Evolutionary conservation across 2,888 invertebrate species (phyloP).

Genomic region (Prosapia bicincta): DNA sequence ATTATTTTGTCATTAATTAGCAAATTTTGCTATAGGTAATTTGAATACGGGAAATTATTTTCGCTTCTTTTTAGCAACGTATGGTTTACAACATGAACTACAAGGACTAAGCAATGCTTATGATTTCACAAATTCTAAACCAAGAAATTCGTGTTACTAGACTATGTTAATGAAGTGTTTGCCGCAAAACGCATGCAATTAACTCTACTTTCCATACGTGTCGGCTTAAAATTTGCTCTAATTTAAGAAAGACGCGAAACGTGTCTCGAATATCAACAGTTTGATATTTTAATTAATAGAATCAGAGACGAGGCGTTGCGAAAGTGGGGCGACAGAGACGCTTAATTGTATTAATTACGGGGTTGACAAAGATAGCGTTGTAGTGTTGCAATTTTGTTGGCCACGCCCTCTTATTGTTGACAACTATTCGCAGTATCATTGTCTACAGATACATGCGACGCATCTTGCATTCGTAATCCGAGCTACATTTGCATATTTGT

Average conservation of each 20-base stretch:
- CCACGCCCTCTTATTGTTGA: neutral
- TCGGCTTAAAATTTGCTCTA: neutral
- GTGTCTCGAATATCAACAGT: neutral
- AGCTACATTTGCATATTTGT: neutral
- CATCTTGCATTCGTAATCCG: neutral
- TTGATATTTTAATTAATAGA: constrained; percentile 2
- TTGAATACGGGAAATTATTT: too few species aligned
- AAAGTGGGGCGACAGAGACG: neutral
- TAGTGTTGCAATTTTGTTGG: neutral
- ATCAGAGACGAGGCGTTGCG: neutral
- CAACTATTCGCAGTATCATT: neutral
- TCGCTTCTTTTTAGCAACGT: too few species aligned
- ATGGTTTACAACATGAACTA: too few species aligned
- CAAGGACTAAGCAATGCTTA: too few species aligned
- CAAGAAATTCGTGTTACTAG: neutral
- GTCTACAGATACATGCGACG: neutral
- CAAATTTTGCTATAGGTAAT: too few species aligned
- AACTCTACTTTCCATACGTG: neutral
- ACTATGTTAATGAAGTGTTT: neutral
- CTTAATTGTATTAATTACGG: neutral
- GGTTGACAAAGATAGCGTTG: neutral
- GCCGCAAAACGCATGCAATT: neutral
- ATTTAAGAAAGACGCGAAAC: neutral
- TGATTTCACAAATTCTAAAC: neutral
- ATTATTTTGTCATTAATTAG: too few species aligned